Evolutionary conservation across 1,140 invertebrate species (phyloP), one percentile per base, ranked within the genome.

Genomic region (Samia ricini): DNA sequence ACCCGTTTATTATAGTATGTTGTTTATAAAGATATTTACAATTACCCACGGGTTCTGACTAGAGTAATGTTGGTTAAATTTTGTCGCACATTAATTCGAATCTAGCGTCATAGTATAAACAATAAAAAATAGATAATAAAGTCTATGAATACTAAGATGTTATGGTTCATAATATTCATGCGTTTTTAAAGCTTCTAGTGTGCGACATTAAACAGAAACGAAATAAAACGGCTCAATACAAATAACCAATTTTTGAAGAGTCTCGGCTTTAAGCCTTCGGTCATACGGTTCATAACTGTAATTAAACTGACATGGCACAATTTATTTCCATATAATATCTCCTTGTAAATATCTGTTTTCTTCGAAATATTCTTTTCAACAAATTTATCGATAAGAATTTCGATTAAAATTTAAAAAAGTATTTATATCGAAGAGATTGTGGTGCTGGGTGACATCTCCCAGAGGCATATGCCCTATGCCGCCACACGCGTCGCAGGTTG

Each of bases 31-130:
- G 26, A 50, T 79, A 79, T 81, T 68, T 81, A 81, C 75, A 79
- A 59, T 71, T 60, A 66, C 51, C 62, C 24, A 70, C 67, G 68
- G 71, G 61, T 64, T 61, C 66, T 83, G 81, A 83, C 81, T 81
- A 81, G 79, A 83, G 74, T 61, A 59, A 42, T 42, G 33, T 42
- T 42, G 52, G 15, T 65, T 67, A 42, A 4, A 42, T 42, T 42
- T 42, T 42, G 33, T 15, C 52, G 52, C 33, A 42, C 33, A 4
- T 42, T 42, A 42, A 42, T 42, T 12, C 12, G 2, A 42, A 42
- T 15, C 33, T 42, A 42, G 1, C 12, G 12, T 42, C 33, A 42
- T 42, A 42, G 15, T 15, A 42, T 12, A 42, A 15, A 10, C 33
- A 42, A 42, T n/a, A n/a, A 42, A 42, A 29, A 29, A 10, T 8